Evolutionary conservation across 2,888 invertebrate species (phyloP).

Genomic region (Myathropa florea): DNA sequence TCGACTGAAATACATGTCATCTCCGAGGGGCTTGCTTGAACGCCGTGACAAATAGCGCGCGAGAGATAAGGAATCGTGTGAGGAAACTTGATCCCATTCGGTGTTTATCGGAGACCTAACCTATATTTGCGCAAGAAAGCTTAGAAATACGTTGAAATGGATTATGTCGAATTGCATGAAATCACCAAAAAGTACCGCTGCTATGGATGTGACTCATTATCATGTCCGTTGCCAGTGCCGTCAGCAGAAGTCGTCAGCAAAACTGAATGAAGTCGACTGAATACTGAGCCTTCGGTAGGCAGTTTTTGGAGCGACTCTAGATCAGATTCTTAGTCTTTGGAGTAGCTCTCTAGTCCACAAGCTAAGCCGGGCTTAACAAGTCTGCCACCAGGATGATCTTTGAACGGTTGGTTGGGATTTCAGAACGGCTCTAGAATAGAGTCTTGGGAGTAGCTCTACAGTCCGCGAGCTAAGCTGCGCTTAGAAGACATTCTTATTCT

Average conservation of each 20-base stretch:
- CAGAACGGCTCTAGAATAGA: too few species aligned
- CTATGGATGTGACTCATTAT: neutral
- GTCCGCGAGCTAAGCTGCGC: too few species aligned
- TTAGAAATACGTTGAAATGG: neutral
- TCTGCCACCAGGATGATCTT: too few species aligned
- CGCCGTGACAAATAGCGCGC: neutral
- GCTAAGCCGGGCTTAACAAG: too few species aligned
- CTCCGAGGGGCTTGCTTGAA: neutral
- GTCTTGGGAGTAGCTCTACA: too few species aligned
- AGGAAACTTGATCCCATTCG: constrained; percentile 14
- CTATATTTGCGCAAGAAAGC: neutral
- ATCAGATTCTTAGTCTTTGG: too few species aligned
- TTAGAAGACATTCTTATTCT: too few species aligned
- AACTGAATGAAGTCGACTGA: too few species aligned
- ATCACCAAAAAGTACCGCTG: neutral
- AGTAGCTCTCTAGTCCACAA: too few species aligned
- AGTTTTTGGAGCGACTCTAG: too few species aligned
- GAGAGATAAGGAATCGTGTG: neutral
- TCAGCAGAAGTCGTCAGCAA: neutral
- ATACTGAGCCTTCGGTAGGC: too few species aligned
- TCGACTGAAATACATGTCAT: neutral
- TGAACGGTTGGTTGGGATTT: too few species aligned
- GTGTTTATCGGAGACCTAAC: constrained; percentile 5
- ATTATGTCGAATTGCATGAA: neutral
- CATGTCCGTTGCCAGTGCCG: neutral